phyloP scores from a whole-genome alignment of 2,797 vertebrate species.

The Centropyge bicolor region DNA sequence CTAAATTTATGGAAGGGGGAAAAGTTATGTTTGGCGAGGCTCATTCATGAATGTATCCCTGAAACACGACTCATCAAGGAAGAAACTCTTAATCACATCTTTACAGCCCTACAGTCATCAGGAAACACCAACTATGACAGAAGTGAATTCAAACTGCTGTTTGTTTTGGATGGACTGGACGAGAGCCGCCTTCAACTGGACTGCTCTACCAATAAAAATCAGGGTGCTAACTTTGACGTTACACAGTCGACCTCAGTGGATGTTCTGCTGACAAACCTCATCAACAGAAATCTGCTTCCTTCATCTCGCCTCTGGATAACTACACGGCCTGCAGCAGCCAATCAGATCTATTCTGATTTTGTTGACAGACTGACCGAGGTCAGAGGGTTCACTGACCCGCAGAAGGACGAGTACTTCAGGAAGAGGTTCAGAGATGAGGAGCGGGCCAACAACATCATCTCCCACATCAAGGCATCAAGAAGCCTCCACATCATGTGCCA shows the following conservation, averaged over 20 bases:
- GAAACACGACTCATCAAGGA: slow-evolving; percentile 11
- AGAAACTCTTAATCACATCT: slow-evolving; percentile 43
- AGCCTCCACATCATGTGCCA: no score
- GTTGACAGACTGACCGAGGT: slow-evolving; percentile 29
- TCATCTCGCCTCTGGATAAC: slow-evolving; percentile 38
- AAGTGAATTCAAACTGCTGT: slow-evolving; percentile 46
- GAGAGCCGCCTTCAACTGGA: slow-evolving; percentile 45
- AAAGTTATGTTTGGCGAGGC: slow-evolving; percentile 13
- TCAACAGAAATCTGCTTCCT: slow-evolving; percentile 23
- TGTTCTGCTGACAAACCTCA: slow-evolving; percentile 42
- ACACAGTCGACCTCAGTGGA: background rate
- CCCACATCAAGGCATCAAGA: no score
- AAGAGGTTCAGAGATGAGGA: no score
- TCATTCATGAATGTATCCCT: slow-evolving; percentile 26
- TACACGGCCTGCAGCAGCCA: slow-evolving; percentile 38
- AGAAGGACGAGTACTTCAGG: no score
- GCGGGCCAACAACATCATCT: no score
- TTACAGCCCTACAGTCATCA: slow-evolving; percentile 36
- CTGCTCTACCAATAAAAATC: background rate
- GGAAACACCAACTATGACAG: slow-evolving; percentile 33
- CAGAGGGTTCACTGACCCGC: slow-evolving; percentile 26
- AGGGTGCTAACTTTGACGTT: background rate
- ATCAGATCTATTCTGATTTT: slow-evolving; percentile 33
- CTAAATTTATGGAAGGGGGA: slow-evolving; percentile 19
- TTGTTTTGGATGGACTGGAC: slow-evolving; percentile 57